Evolutionary conservation across 1,140 invertebrate species (phyloP).

Genomic region (Scaptodrosophila lebanonensis): DNA sequence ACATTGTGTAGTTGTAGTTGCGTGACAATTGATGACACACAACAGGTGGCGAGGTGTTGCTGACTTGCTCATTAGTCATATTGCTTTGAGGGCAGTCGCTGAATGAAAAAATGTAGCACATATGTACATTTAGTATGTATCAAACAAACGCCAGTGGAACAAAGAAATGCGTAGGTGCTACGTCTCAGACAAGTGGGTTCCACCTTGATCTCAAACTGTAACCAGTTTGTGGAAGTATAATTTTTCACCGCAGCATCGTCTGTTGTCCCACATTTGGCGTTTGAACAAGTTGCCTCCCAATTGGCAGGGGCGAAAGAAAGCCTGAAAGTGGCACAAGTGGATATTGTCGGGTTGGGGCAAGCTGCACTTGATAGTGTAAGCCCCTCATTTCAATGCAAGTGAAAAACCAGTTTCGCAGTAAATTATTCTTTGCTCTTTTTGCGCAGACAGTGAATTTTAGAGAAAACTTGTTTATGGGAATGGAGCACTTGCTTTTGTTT

Average conservation of each 20-base stretch:
- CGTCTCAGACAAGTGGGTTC: too few relatives aligned
- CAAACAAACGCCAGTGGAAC: too few relatives aligned
- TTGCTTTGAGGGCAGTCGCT: too few relatives aligned
- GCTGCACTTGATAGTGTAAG: conserved; percentile 12
- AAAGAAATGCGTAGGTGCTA: too few relatives aligned
- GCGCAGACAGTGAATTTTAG: conserved; percentile 31
- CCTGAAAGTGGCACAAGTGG: conserved; percentile 23
- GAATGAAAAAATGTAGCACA: too few relatives aligned
- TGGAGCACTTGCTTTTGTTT: conserved; percentile 55
- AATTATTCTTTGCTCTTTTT: too few relatives aligned
- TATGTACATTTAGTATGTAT: too few relatives aligned
- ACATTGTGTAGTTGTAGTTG: too few relatives aligned
- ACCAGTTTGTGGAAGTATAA: too few relatives aligned
- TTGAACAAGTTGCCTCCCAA: conserved; percentile 16
- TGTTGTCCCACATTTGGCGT: conserved; percentile 20
- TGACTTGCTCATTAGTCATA: too few relatives aligned
- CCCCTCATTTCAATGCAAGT: background rate
- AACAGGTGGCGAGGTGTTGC: conserved; percentile 62
- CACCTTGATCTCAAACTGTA: too few relatives aligned
- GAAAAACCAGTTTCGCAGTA: conserved; percentile 45
- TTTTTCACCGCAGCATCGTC: too few relatives aligned
- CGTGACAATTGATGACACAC: conserved; percentile 45
- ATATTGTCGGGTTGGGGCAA: conserved; percentile 24
- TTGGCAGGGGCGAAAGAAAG: conserved; percentile 19
- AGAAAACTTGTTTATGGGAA: conserved; percentile 29